A percentile compares a stretch with the other conserved stretches of the same genome.
These are phyloP conservation scores for Spea hammondii DNA, from an alignment of 2,797 vertebrate species.

Conservation along the genomic window DNA sequence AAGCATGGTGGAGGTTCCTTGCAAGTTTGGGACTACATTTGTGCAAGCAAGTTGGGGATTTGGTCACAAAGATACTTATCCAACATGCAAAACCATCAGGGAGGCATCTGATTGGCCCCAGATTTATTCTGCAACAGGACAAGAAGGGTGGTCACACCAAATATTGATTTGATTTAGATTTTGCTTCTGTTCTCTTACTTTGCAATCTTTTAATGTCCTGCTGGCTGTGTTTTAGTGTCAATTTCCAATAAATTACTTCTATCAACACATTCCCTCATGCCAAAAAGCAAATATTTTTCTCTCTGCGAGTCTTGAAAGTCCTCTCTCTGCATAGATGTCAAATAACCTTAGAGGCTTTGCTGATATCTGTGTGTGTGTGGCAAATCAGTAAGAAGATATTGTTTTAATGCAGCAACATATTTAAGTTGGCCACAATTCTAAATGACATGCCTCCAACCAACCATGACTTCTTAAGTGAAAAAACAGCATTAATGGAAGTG, in stretches of 20 bases:
- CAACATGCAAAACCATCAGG: too few species aligned
- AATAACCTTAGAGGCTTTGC: constrained; percentile 36
- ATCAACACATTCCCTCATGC: constrained; percentile 9
- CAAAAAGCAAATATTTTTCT: constrained; percentile 27
- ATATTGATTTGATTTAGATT: too few species aligned
- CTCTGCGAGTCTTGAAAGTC: constrained; percentile 21
- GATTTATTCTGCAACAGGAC: too few species aligned
- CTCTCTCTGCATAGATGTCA: constrained; percentile 38
- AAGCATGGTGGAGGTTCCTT: too few species aligned
- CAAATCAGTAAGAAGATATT: constrained; percentile 32
- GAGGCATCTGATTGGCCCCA: too few species aligned
- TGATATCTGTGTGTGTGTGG: constrained; percentile 23
- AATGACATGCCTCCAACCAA: constrained; percentile 43
- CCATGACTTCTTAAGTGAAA: constrained; percentile 41
- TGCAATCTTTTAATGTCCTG: background rate
- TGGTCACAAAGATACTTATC: too few species aligned
- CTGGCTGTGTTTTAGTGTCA: background rate
- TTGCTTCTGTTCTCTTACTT: background rate
- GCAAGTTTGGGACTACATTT: too few species aligned
- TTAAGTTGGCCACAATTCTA: constrained; percentile 42
- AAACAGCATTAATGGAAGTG: constrained; percentile 41
- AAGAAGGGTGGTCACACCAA: too few species aligned
- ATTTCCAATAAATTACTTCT: background rate
- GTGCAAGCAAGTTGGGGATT: too few species aligned
- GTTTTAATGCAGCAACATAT: constrained; percentile 10